Evolutionary conservation across 2,797 vertebrate genomes (phyloP).

Genomic region (Vireo griseus): DNA sequence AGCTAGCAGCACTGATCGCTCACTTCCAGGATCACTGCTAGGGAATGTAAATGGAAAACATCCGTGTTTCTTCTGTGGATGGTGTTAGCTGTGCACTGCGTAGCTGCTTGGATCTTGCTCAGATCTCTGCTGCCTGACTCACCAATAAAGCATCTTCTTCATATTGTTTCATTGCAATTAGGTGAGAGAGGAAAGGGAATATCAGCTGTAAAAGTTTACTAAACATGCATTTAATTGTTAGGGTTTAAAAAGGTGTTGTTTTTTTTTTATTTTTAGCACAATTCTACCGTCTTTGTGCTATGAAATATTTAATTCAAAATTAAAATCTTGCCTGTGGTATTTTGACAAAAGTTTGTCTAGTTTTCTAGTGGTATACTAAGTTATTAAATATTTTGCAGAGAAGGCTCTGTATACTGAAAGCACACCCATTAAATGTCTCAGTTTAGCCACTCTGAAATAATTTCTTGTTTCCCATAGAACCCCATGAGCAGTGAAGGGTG

Average conservation of each 20-base stretch:
- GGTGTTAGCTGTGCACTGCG: not conserved
- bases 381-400: not conserved
- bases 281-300: not conserved
- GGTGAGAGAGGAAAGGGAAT: not conserved
- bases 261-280: not conserved
- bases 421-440: not conserved
- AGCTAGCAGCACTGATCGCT: not conserved
- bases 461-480: not conserved
- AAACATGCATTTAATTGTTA: not conserved
- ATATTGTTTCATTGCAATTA: not conserved
- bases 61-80: not conserved
- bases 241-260: not conserved
- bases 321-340: not conserved
- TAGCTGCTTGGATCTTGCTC: not conserved
- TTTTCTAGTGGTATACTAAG: not conserved
- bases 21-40: not conserved
- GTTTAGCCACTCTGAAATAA: not conserved
- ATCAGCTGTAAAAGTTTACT: not conserved
- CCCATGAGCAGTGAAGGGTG: not conserved
- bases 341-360: not conserved
- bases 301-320: not conserved
- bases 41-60: conserved; percentile 39
- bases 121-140: conserved; percentile 33
- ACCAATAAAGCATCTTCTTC: conserved; percentile 14
- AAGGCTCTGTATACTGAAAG: not conserved